Evolutionary conservation across 2,797 vertebrate species (phyloP).

Genomic region (Silurus aristotelis): DNA sequence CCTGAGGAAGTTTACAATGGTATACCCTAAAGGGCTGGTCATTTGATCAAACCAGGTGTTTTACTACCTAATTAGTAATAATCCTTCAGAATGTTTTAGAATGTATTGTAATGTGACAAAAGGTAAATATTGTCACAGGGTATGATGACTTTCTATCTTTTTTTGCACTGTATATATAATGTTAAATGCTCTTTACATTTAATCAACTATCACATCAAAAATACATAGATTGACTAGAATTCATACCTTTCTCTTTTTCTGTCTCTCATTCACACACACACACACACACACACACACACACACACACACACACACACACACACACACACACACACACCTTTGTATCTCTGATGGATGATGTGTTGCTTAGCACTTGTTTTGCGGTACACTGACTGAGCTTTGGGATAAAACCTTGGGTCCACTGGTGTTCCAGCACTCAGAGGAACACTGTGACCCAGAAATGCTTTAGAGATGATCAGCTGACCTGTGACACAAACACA

Average conservation of each 20-base stretch:
- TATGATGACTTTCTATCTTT: no score
- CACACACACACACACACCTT: conserved; percentile 25
- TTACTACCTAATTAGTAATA: no score
- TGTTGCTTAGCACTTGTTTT: conserved; percentile 58
- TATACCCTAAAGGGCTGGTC: no score
- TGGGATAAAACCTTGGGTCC: conserved; percentile 67
- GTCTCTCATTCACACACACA: no score
- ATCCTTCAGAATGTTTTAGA: no score
- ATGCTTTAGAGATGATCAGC: conserved; percentile 80
- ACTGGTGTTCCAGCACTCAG: conserved; percentile 64
- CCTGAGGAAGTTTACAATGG: no score
- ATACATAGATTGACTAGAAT: neutral
- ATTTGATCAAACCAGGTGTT: no score
- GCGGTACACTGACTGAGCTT: conserved; percentile 76
- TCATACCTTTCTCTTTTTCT: no score
- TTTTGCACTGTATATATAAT: no score
- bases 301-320: conserved; percentile 29
- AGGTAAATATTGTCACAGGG: no score
- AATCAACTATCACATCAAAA: neutral
- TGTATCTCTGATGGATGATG: neutral
- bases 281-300: neutral
- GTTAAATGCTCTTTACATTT: neutral
- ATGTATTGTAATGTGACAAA: no score
- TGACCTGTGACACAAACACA: conserved; percentile 67
- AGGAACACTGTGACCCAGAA: conserved; percentile 75